Evolutionary conservation across 1,140 invertebrate genomes (phyloP).

Genomic region (Heliconius hewitsoni): DNA sequence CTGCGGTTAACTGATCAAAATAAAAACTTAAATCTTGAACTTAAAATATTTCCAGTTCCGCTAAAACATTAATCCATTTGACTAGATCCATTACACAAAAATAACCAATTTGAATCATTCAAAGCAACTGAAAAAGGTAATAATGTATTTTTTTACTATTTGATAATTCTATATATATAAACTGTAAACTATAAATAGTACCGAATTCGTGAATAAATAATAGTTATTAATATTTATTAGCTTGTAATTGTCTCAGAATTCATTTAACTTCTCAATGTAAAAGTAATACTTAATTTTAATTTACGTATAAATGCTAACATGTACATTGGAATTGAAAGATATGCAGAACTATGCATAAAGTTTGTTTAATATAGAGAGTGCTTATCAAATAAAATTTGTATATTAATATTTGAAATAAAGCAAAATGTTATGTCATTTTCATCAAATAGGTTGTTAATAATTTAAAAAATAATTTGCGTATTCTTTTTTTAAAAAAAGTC

Average conservation of each 20-base stretch:
- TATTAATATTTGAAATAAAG: no score
- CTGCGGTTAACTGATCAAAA: conserved; percentile 27
- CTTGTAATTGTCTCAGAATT: no score
- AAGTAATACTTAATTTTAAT: background rate
- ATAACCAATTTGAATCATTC: no score
- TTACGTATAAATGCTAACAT: background rate
- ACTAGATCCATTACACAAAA: no score
- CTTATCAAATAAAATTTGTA: background rate
- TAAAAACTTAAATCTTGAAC: background rate
- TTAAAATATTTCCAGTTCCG: background rate
- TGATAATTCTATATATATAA: no score
- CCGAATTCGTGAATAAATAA: no score
- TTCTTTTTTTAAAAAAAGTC: background rate
- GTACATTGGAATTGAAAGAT: background rate
- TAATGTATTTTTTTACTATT: no score
- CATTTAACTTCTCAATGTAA: no score
- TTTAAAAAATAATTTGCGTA: background rate
- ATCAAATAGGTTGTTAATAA: background rate
- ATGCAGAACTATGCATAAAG: background rate
- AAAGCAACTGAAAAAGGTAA: no score
- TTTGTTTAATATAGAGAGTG: background rate
- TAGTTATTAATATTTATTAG: no score
- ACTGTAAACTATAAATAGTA: no score
- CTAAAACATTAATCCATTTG: background rate
- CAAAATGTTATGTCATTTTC: background rate